These are phyloP conservation scores for Cydia strobilella DNA, from an alignment of 1,140 invertebrate genomes.

Conservation along the genomic window DNA sequence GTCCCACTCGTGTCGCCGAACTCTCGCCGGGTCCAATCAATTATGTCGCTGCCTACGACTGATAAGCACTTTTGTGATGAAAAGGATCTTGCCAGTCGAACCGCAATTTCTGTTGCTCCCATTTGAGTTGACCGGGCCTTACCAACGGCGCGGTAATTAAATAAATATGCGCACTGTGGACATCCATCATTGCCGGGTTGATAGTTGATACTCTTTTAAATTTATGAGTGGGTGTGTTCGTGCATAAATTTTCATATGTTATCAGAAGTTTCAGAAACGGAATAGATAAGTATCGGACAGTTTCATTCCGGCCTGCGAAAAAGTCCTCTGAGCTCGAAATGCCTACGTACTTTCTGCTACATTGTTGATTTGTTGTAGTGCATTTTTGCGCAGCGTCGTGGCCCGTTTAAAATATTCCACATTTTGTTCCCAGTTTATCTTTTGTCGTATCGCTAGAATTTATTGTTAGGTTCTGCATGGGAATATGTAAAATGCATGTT, in stretches of 20 bases:
- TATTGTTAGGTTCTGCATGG: conserved; percentile 20
- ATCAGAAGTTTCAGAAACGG: conserved; percentile 23
- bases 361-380: conserved; percentile 11
- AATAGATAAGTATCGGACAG: conserved; percentile 9
- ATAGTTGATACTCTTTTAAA: conserved; percentile 25
- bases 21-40: conserved; percentile 42
- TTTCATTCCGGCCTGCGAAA: conserved; percentile 5
- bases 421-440: conserved; percentile 23
- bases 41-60: conserved; percentile 36
- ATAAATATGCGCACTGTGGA: conserved; percentile 25
- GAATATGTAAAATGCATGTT: conserved; percentile 1
- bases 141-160: not conserved
- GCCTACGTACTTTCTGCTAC: not conserved
- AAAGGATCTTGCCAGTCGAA: conserved; percentile 24
- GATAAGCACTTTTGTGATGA: conserved; percentile 30
- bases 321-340: not conserved
- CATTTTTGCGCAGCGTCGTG: not conserved
- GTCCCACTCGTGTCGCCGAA: conserved; percentile 40
- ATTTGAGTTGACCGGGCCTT: conserved; percentile 2
- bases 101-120: conserved; percentile 24
- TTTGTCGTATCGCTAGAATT: conserved; percentile 28
- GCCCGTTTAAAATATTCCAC: conserved; percentile 26
- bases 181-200: conserved; percentile 25
- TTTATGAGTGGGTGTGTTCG: conserved; percentile 23
- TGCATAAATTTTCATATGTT: conserved; percentile 31